phyloP scores from a whole-genome alignment of 1,140 invertebrate species.

The Drosophila bocqueti region DNA sequence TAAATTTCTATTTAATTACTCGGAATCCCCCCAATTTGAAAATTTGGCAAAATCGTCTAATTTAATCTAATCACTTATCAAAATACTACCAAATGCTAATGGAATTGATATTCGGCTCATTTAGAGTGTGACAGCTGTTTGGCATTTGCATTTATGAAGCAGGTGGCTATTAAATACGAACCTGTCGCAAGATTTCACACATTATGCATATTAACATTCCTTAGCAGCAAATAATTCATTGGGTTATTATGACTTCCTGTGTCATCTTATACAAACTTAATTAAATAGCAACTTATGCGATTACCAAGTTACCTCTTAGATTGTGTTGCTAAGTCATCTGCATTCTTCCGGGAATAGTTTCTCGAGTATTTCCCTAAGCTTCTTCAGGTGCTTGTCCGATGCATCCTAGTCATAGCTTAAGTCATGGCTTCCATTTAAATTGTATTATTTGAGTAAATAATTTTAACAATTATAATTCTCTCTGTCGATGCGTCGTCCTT shows the following conservation, averaged over 20 bases:
- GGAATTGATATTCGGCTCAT: no score
- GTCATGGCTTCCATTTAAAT: constrained; percentile 12
- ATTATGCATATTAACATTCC: not conserved
- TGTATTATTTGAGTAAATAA: constrained; percentile 64
- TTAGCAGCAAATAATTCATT: no score
- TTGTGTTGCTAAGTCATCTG: constrained; percentile 6
- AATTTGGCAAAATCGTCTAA: not conserved
- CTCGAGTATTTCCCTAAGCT: not conserved
- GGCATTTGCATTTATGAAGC: no score
- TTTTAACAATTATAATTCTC: constrained; percentile 72
- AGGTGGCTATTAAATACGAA: not conserved
- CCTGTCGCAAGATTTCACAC: not conserved
- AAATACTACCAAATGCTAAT: no score
- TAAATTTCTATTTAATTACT: not conserved
- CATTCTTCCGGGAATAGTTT: not conserved
- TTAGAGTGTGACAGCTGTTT: not conserved
- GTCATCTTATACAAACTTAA: constrained; percentile 19
- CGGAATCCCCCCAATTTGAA: not conserved
- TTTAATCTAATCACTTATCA: no score
- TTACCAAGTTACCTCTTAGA: constrained; percentile 8
- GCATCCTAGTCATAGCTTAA: not conserved
- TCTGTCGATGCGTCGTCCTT: constrained; percentile 23
- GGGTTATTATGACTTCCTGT: constrained; percentile 26
- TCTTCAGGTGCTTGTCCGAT: not conserved
- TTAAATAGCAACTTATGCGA: constrained; percentile 26